Conservation (phyloP, 2,797 vertebrate genomes). For the Mormyrops attenuatus region DNA sequence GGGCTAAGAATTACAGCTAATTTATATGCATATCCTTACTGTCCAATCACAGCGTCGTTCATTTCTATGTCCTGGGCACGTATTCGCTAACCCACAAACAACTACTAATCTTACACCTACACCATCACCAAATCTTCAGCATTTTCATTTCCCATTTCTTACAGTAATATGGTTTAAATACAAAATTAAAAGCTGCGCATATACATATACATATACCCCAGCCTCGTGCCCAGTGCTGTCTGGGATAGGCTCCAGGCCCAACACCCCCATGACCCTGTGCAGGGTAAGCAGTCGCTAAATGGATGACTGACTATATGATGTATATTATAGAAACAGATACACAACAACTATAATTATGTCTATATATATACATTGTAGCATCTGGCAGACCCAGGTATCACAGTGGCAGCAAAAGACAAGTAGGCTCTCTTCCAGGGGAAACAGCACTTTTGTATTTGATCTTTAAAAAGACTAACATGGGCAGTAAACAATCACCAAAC, state of each 20-base stretch:
- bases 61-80: background rate
- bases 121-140: background rate
- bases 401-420: no score
- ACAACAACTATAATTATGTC: background rate
- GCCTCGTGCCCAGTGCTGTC: background rate
- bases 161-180: background rate
- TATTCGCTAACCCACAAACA: background rate
- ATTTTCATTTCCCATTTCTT: background rate
- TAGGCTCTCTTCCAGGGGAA: no score
- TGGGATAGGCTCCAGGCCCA: background rate
- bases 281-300: background rate
- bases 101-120: background rate
- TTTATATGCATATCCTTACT: background rate
- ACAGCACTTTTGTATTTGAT: no score
- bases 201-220: background rate
- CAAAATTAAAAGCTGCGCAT: background rate
- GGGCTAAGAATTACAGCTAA: background rate
- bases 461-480: no score
- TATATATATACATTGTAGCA: background rate
- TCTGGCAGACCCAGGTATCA: no score
- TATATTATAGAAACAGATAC: background rate
- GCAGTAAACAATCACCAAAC: no score
- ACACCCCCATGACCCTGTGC: background rate
- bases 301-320: background rate
- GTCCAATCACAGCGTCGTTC: background rate